Evolutionary conservation across 1,140 invertebrate genomes (phyloP).

Genomic region (Diorhabda carinulata): DNA sequence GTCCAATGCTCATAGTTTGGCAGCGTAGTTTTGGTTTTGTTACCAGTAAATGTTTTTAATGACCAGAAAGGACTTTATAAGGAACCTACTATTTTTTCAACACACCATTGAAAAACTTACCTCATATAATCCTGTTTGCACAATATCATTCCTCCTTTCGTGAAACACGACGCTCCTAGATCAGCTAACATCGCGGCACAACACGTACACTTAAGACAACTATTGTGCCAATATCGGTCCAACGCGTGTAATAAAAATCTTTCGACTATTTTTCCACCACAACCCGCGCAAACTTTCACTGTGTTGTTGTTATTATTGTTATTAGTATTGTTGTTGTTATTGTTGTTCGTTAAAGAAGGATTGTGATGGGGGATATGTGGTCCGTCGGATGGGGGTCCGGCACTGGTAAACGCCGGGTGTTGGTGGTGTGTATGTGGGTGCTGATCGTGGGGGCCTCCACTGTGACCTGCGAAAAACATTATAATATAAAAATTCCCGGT

Average conservation of each 20-base stretch:
- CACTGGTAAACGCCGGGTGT: slow-evolving; percentile 42
- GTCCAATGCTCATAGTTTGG: too few species aligned
- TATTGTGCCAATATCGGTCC: slow-evolving; percentile 91
- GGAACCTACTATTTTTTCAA: too few species aligned
- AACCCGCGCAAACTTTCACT: slow-evolving; percentile 62
- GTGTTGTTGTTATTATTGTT: slow-evolving; percentile 52
- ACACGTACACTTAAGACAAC: slow-evolving; percentile 87
- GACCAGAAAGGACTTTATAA: too few species aligned
- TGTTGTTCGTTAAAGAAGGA: slow-evolving; percentile 47
- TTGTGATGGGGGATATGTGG: slow-evolving; percentile 48
- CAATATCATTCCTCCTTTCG: slow-evolving; percentile 86
- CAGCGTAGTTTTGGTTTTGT: too few species aligned
- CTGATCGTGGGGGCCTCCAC: slow-evolving; percentile 40
- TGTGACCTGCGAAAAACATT: slow-evolving; percentile 37
- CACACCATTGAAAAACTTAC: slow-evolving; percentile 54
- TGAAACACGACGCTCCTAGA: slow-evolving; percentile 85
- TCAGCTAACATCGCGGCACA: slow-evolving; percentile 83
- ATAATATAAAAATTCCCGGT: neutral
- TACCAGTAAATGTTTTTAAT: too few species aligned
- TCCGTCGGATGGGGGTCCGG: slow-evolving; percentile 47
- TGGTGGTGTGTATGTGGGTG: slow-evolving; percentile 42
- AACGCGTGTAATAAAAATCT: slow-evolving; percentile 81
- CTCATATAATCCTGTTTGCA: slow-evolving; percentile 91
- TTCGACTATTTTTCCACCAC: slow-evolving; percentile 79
- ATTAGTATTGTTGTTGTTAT: slow-evolving; percentile 52